A percentile compares a stretch with the other conserved stretches of the same genome.
Evolutionary conservation across 2,888 invertebrate genomes (phyloP).

Genomic region (Euplagia quadripunctaria): DNA sequence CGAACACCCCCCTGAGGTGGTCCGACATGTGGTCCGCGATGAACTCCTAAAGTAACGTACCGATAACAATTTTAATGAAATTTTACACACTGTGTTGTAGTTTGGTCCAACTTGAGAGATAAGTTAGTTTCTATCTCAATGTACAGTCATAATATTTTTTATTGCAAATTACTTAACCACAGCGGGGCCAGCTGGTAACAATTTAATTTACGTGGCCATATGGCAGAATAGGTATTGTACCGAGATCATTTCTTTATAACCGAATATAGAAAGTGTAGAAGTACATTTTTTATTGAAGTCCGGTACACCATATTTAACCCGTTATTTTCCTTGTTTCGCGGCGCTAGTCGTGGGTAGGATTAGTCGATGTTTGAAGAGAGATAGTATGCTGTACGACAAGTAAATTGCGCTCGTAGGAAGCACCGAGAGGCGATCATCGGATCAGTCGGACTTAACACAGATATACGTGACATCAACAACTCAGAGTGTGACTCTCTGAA

Average conservation of each 20-base stretch:
- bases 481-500: neutral
- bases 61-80: no score
- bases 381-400: constrained; percentile 30
- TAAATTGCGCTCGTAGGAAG: constrained; percentile 48
- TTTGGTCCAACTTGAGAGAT: no score
- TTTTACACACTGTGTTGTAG: no score
- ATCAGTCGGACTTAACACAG: constrained; percentile 60
- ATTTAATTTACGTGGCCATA: no score
- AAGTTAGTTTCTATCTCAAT: no score
- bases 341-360: constrained; percentile 33
- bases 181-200: no score
- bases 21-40: no score
- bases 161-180: no score
- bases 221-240: neutral
- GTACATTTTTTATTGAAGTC: neutral
- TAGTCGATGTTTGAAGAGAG: constrained; percentile 23
- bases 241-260: neutral
- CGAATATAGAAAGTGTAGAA: neutral
- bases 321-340: constrained; percentile 17
- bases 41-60: no score
- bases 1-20: no score
- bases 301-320: constrained; percentile 3
- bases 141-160: no score
- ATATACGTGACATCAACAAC: constrained; percentile 49
- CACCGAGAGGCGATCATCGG: constrained; percentile 52